Base-by-base conservation (phyloP, 1,140 invertebrate species). In the Papilio glaucus region DNA sequence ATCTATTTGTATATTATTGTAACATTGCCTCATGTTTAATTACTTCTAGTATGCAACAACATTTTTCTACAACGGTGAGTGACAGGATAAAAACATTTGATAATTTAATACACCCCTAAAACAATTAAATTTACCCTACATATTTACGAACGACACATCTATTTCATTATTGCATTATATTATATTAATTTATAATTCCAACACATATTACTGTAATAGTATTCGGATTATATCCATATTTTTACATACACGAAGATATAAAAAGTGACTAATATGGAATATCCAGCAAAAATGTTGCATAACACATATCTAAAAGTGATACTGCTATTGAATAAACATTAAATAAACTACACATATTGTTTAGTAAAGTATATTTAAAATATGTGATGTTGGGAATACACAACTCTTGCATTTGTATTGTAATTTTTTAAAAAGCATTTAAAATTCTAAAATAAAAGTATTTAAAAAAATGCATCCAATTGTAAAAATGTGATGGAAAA, bases 211-310 rank as follows among this genome's bases (percentile, higher is more conserved):
- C 21, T 12, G 24, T 24, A 24, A 24, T 26, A 24, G 49, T 24
- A 12, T 57, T 57, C 49, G 49, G 49, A 57, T 57, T 24, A 57
- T 24, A 57, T 57, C 49, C 49, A 57, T 57, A 24, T 53, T 57
- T 57, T 24, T 10, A 57, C 49, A 57, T 57, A 57, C 18, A 57
- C 24, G 12, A 24, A 57, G 18, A 57, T 57, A 57, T 57, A 57
- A 57, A 24, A 57, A 57, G 49, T 57, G 21, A 57, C 24, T 13
- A 57, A 13, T 21, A 45, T 45, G n/a, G 15, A 45, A 45, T 57
- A 57, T 57, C 24, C 49, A 57, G 49, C 9, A 24, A 57, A 57
- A 24, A 33, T 33, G 6, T 33, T n/a, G n/a, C n/a, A n/a, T n/a
- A 21, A 49, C 45, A 49, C n/a, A 42, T 42, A 18, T 49, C 18